Evolutionary conservation across 1,140 invertebrate genomes (phyloP), one percentile per base, ranked within the genome.

Genomic region (Calliopsis andreniformis): DNA sequence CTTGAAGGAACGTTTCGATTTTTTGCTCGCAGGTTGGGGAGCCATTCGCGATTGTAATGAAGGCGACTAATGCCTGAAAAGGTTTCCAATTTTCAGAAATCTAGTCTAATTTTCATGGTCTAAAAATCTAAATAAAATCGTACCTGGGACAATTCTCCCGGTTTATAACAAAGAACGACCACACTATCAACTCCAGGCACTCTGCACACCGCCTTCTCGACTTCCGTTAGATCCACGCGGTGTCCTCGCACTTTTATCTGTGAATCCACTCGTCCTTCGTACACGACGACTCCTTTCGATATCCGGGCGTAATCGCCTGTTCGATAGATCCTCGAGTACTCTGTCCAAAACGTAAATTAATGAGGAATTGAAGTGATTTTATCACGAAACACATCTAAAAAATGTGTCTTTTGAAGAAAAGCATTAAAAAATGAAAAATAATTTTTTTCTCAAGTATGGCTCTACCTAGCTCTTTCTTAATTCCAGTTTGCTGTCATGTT

Each of bases 201-300:
- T 10, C 91, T 89, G 18, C 88, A 86, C 0, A 96, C 93, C 10
- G 95, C 94, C 58, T 94, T 94, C 83, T 98, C 96, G 8, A 98
- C 94, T 92, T 98, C 97, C 0, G 94, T 92, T n/a, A 98, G 89
- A 84, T 98, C 97, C 0, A 98, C 95, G 25, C 97, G 91, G 84
- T 98, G 96, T 16, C 97, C 97, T 67, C 97, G 91, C 14, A 98
- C 95, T 91, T 98, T 98, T 0, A 98, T 94, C 89, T 98, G 97
- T 0, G 96, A 96, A 90, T 98, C 97, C 0, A 95, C 95, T 47
- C 97, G 93, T 0, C 97, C 97, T 84, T 97, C 96, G 84, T 95
- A 98, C 51, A 96, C 84, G 35, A 97, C 86, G 20, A 93, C 91
- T 1, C 94, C 95, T 64, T 96, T 95, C n/a, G 95, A 92, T 8